Evolutionary conservation across 2,113 vertebrate genomes (phyloP).

Genomic region (Canis aureus): DNA sequence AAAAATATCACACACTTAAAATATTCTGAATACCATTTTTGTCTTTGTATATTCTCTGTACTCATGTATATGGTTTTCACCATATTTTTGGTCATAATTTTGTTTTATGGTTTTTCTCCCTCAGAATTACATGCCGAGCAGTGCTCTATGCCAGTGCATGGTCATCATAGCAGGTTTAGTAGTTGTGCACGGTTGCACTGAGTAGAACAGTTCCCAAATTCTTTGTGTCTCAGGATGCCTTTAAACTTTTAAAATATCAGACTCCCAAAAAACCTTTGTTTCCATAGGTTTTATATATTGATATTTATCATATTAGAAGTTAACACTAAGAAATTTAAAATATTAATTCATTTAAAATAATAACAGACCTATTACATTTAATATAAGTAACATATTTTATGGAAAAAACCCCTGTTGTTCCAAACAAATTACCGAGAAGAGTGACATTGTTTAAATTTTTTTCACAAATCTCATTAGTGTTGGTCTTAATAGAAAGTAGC

Average conservation of each 20-base stretch:
- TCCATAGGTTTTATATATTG: not conserved
- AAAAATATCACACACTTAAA: not conserved
- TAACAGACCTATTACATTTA: not conserved
- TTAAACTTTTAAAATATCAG: not conserved
- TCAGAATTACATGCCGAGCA: not conserved
- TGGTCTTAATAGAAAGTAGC: not conserved
- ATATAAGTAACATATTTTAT: not conserved
- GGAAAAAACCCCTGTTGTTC: not conserved
- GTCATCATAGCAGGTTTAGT: not conserved
- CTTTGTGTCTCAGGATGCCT: not conserved
- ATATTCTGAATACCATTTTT: conserved; percentile 8
- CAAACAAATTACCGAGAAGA: not conserved
- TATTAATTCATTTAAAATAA: not conserved
- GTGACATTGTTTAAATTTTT: conserved; percentile 32
- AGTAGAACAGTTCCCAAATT: not conserved
- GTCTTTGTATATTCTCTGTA: not conserved
- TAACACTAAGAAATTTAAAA: conserved; percentile 24
- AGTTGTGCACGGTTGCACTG: not conserved
- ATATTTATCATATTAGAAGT: not conserved
- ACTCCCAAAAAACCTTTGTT: not conserved
- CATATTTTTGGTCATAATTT: not conserved
- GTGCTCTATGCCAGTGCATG: not conserved
- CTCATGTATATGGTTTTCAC: not conserved
- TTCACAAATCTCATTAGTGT: not conserved
- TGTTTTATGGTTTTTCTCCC: not conserved